These are phyloP conservation scores for Hypanus sabinus DNA, from an alignment of 2,113 vertebrate species.

Conservation along the genomic window DNA sequence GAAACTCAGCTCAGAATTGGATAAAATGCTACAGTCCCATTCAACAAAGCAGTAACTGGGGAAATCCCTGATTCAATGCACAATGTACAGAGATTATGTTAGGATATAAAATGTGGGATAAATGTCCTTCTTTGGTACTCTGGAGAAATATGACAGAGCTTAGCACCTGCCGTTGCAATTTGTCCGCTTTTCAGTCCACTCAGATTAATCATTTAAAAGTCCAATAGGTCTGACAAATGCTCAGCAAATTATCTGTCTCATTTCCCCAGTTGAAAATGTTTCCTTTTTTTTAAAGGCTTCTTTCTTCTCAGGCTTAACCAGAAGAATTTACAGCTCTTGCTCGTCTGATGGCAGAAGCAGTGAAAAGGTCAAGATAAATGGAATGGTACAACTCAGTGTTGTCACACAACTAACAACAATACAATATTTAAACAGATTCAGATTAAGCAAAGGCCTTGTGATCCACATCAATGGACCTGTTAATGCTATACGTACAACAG, in stretches of 20 bases:
- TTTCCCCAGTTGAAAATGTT: background rate
- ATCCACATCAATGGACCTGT: background rate
- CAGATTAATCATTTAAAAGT: background rate
- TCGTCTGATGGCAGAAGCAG: background rate
- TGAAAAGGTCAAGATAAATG: background rate
- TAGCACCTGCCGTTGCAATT: background rate
- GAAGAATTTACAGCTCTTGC: background rate
- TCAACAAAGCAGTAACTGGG: too few relatives aligned
- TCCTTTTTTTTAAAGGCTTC: background rate
- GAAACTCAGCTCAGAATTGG: background rate
- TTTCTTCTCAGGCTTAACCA: too few relatives aligned
- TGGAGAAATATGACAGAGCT: too few relatives aligned
- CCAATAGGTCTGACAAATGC: background rate
- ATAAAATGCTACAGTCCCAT: too few relatives aligned
- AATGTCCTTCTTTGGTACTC: background rate
- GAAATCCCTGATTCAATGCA: too few relatives aligned
- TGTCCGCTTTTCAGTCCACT: background rate
- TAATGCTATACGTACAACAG: background rate
- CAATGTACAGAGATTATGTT: background rate
- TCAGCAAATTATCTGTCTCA: background rate
- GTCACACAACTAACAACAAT: background rate
- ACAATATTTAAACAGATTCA: background rate
- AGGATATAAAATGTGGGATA: background rate
- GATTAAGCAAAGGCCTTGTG: background rate
- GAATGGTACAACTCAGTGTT: background rate